Base-by-base conservation (phyloP, 1,140 invertebrate species). In the Dermatophagoides farinae region DNA sequence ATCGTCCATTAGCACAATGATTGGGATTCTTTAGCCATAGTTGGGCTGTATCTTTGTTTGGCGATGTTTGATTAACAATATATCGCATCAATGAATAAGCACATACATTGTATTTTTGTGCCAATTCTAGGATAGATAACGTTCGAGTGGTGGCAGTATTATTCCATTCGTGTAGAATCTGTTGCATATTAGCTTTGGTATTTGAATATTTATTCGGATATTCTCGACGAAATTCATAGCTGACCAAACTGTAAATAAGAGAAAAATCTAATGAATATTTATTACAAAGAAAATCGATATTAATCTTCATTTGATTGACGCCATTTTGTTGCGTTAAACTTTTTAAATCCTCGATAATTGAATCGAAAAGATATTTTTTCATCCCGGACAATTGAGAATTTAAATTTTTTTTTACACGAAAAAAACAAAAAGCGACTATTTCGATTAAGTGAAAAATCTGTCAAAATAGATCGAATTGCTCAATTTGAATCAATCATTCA, bases 231-330 rank as follows among this genome's bases (percentile, higher is more conserved):
- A 25, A 55, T 44, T 55, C 53, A 44, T 55, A 55, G 38, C 23
- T 55, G 53, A 55, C 53, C 53, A 55, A 44, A 44, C 53, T 55
- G 25, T 55, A 55, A 20, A 55, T 16, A 14, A 23, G 14, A 2
- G 53, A 23, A 44, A 25, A 55, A 23, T 55, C 31, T 11, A 55
- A n/a, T 20, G 14, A 14, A 55, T 25, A 55, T 44, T 55, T 39
- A 39, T 38, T 20, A 6, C 14, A n/a, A 14, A 55, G 2, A 25
- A 5, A 1, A 44, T 55, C 31, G n/a, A 40, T 23, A 14, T 39
- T 55, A 5, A 18, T 20, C 14, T 44, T 39, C 53, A 55, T 55
- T 44, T 55, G 53, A 40, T 55, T 55, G 2, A 55, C 23, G 12
- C 53, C 53, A 23, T 55, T 12, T 44, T 39, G 4, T 44, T 55